Base-by-base conservation (phyloP, 2,888 invertebrate species). In the Carpatolechia fugitivella region DNA sequence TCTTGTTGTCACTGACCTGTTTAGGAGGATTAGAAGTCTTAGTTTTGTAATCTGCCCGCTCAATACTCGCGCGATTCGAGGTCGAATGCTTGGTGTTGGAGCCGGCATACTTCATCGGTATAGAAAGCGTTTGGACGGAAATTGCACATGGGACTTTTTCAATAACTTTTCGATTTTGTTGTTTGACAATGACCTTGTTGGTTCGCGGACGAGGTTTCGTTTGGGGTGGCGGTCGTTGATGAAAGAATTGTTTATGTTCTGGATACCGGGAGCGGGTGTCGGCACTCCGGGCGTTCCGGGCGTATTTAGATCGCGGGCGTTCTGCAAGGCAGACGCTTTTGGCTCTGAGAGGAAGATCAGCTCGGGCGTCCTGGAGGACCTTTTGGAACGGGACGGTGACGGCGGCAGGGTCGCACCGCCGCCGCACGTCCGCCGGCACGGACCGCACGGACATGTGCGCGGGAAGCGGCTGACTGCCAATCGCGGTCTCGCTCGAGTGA, bases 1-100 rank as follows among this genome's bases (percentile, higher is more conserved):
- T 86, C 86, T 80, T 84, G 76, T 80, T 78, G 68, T 80, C 82
- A 75, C 76, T 73, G 76, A 84, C 89, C 88, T 88, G 88, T 86
- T 82, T 85, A 69, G 78, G 73, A 72, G 76, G 77, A 83, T 83
- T 82, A 84, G 63, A 76, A 69, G 61, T 70, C 73, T 86, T 87
- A 81, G 80, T 80, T 77, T 74, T 83, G 72, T 79, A 82, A 78
- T 50, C 50, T 36, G 50, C 7, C 11, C 71, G 70, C 73, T 77
- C 76, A 72, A 72, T 67, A 67, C 66, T 68, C 56, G 64, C 65
- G 44, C 60, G 65, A 69, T 80, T 81, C 72, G 83, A 84, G 81
- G 83, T 82, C 74, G 81, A 80, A 78, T 75, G 80, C 59, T 64
- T 73, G 60, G 72, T 59, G 67, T 75, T 79, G 48, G 73, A 71